These are phyloP conservation scores for Macquaria ambigua DNA, from an alignment of 2,113 vertebrate species.

Conservation along the genomic window DNA sequence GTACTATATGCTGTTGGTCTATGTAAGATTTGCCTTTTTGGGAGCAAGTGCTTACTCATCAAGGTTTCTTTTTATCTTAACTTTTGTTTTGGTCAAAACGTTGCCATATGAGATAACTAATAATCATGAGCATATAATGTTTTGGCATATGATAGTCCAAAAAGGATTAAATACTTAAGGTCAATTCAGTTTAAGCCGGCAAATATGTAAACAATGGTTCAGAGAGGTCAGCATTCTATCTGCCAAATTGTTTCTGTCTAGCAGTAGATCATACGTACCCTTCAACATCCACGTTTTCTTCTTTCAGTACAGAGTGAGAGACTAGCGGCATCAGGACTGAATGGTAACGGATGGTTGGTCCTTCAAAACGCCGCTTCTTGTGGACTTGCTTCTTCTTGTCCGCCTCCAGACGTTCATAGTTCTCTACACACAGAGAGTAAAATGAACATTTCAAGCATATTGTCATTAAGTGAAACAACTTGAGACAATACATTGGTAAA, in stretches of 20 bases:
- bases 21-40: not conserved
- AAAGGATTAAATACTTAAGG: slow-evolving; percentile 12
- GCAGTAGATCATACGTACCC: slow-evolving; percentile 83
- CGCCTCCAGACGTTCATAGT: slow-evolving; percentile 95
- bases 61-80: not conserved
- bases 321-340: slow-evolving; percentile 92
- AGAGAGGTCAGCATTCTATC: not conserved
- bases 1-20: not conserved
- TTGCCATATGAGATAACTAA: slow-evolving; percentile 3
- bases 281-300: slow-evolving; percentile 95
- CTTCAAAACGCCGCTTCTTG: slow-evolving; percentile 92
- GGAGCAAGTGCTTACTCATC: not conserved
- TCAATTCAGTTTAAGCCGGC: not conserved
- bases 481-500: not conserved
- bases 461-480: not conserved
- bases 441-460: not conserved
- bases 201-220: not conserved
- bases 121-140: not conserved
- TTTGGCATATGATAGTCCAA: not conserved
- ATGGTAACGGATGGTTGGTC: slow-evolving; percentile 93
- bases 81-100: not conserved
- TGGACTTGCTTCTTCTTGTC: slow-evolving; percentile 98
- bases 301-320: slow-evolving; percentile 88
- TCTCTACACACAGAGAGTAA: slow-evolving; percentile 85
- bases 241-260: not conserved